Evolutionary conservation across 2,888 invertebrate species (phyloP).

Genomic region (Laspeyria flexula): DNA sequence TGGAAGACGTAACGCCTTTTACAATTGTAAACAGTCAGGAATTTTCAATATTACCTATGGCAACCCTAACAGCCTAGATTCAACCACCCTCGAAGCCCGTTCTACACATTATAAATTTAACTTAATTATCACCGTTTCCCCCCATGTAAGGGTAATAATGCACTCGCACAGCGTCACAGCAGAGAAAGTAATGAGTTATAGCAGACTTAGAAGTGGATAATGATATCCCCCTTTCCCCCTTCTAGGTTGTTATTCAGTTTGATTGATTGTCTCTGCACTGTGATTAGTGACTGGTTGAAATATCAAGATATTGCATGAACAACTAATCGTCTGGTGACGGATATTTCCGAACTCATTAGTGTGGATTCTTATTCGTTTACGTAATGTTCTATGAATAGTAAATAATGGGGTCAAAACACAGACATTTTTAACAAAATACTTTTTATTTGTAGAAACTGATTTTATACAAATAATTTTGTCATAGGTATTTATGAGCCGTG

Average conservation of each 20-base stretch:
- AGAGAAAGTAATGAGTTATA: slow-evolving; percentile 42
- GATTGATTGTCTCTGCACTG: slow-evolving; percentile 22
- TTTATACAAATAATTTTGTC: too few relatives aligned
- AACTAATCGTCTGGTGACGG: slow-evolving; percentile 29
- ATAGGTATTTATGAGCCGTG: too few relatives aligned
- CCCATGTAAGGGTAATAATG: slow-evolving; percentile 49
- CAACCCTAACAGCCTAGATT: background rate
- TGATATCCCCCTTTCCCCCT: slow-evolving; percentile 16
- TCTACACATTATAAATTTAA: slow-evolving; percentile 62
- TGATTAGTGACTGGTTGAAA: slow-evolving; percentile 24
- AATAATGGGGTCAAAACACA: too few relatives aligned
- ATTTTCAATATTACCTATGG: background rate
- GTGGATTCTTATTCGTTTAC: slow-evolving; percentile 23
- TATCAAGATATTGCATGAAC: slow-evolving; percentile 15
- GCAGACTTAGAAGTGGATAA: slow-evolving; percentile 30
- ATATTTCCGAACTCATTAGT: slow-evolving; percentile 36
- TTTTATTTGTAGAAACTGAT: too few relatives aligned
- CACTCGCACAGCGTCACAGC: slow-evolving; percentile 34
- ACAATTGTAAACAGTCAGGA: too few relatives aligned
- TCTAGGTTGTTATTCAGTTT: slow-evolving; percentile 7
- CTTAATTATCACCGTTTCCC: slow-evolving; percentile 61
- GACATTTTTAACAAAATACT: too few relatives aligned
- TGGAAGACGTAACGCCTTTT: too few relatives aligned
- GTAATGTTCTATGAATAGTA: slow-evolving; percentile 12
- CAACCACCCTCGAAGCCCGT: slow-evolving; percentile 20